Percentiles rank a stretch among this genome's conserved stretches.
Conservation (phyloP, 1,140 invertebrate genomes). For the Leptopilina clavipes region DNA sequence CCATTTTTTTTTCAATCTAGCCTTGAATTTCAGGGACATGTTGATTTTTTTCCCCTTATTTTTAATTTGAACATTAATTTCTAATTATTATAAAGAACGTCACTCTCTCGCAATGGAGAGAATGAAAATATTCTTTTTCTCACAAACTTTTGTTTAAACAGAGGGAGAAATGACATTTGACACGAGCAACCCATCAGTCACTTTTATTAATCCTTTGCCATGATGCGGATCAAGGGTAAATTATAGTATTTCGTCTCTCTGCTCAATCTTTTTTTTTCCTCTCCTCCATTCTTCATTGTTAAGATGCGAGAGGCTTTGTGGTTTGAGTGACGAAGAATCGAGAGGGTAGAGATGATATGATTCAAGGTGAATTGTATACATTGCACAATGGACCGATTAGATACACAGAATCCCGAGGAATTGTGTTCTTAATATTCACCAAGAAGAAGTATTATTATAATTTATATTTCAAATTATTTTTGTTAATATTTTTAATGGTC, state of each 20-base stretch:
- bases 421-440: background rate
- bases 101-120: too few relatives aligned
- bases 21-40: too few relatives aligned
- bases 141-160: background rate
- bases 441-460: background rate
- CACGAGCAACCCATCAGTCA: constrained; percentile 65
- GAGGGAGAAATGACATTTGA: constrained; percentile 56
- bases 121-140: too few relatives aligned
- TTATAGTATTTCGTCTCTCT: constrained; percentile 16
- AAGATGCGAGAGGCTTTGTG: background rate
- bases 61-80: too few relatives aligned
- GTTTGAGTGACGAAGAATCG: constrained; percentile 5
- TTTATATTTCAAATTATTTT: background rate
- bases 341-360: constrained; percentile 22
- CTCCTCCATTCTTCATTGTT: too few relatives aligned
- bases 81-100: too few relatives aligned
- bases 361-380: background rate
- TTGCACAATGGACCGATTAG: constrained; percentile 16
- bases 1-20: too few relatives aligned
- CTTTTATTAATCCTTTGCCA: constrained; percentile 67
- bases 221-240: constrained; percentile 53
- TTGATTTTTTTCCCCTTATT: too few relatives aligned
- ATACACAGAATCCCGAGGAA: background rate
- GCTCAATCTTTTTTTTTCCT: too few relatives aligned
- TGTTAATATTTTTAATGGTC: background rate